Percentiles rank a stretch among this genome's conserved stretches.
Conservation (phyloP, 2,888 invertebrate genomes). For the Endotricha flammealis region DNA sequence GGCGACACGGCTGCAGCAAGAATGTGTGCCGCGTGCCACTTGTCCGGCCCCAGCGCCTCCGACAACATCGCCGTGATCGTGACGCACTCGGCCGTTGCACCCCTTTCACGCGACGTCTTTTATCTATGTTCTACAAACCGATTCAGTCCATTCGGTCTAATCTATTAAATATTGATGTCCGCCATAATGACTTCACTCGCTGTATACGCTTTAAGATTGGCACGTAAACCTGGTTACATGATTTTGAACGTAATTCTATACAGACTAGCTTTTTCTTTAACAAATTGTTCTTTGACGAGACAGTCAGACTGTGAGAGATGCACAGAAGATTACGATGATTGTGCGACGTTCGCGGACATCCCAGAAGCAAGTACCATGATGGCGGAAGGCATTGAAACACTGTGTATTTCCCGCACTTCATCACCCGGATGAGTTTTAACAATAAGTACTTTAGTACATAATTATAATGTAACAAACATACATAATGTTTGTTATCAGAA, state of each 20-base stretch:
- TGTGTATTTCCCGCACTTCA: constrained; percentile 31
- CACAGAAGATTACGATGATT: too few relatives aligned
- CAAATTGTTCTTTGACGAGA: too few relatives aligned
- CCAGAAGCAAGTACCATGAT: constrained; percentile 31
- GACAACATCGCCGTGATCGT: constrained; percentile 25
- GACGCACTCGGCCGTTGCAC: constrained; percentile 69
- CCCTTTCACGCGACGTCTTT: constrained; percentile 67
- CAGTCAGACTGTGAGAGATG: too few relatives aligned
- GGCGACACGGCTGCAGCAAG: constrained; percentile 55
- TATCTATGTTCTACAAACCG: constrained; percentile 73
- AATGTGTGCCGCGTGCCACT: constrained; percentile 58
- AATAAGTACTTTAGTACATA: constrained; percentile 12
- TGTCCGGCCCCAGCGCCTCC: constrained; percentile 23
- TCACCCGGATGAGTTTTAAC: constrained; percentile 33
- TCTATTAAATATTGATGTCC: constrained; percentile 55
- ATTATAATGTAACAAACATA: constrained; percentile 6
- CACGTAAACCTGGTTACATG: constrained; percentile 41
- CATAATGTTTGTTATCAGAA: constrained; percentile 4
- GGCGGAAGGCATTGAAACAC: constrained; percentile 49
- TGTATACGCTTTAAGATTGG: constrained; percentile 30
- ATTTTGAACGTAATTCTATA: too few relatives aligned
- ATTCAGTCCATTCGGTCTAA: constrained; percentile 47
- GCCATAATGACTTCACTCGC: constrained; percentile 29
- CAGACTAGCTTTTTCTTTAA: too few relatives aligned
- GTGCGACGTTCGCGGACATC: constrained; percentile 44